Percentiles rank a stretch among this genome's conserved stretches.
phyloP scores from a whole-genome alignment of 2,797 vertebrate species.

The Echeneis naucrates region DNA sequence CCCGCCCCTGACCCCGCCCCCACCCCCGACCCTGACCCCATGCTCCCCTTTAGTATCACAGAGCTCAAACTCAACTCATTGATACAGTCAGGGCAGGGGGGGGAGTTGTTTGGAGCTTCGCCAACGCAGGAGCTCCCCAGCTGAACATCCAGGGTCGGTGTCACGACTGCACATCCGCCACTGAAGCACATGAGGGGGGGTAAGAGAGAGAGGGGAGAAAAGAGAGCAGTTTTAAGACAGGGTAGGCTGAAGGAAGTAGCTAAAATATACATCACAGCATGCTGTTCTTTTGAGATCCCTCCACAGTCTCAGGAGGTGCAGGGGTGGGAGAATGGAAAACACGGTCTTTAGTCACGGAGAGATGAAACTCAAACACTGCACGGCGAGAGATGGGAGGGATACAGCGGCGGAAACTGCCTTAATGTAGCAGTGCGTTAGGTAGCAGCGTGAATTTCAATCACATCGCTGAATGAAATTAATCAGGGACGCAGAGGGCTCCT shows the following conservation, averaged over 20 bases:
- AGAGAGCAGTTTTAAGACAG: slow-evolving; percentile 31
- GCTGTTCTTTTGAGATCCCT: slow-evolving; percentile 65
- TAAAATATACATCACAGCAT: slow-evolving; percentile 82
- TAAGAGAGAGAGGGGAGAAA: slow-evolving; percentile 6
- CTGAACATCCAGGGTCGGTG: slow-evolving; percentile 47
- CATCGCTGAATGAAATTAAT: slow-evolving; percentile 62
- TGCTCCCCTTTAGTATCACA: slow-evolving; percentile 41
- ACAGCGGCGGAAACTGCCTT: slow-evolving; percentile 44
- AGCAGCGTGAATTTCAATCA: slow-evolving; percentile 68
- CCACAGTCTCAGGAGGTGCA: slow-evolving; percentile 68
- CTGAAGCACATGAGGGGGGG: slow-evolving; percentile 38
- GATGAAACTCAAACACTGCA: slow-evolving; percentile 70
- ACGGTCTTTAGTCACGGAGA: slow-evolving; percentile 75
- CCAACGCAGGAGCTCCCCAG: slow-evolving; percentile 20
- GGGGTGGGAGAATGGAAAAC: slow-evolving; percentile 72
- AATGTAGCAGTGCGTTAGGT: slow-evolving; percentile 47
- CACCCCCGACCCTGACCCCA: slow-evolving; percentile 23
- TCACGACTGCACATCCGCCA: slow-evolving; percentile 56
- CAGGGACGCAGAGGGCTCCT: slow-evolving; percentile 63
- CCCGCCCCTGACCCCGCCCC: slow-evolving; percentile 21
- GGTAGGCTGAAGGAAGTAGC: slow-evolving; percentile 65
- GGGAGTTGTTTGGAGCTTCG: slow-evolving; percentile 44
- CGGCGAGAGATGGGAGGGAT: slow-evolving; percentile 48
- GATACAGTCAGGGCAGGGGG: too few relatives aligned
- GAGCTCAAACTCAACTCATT: slow-evolving; percentile 42